Evolutionary conservation across 35 echinoderm and acorn worm species (phyloP), one percentile per base, ranked within the genome.

Genomic region (Eucidaris tribuloides): DNA sequence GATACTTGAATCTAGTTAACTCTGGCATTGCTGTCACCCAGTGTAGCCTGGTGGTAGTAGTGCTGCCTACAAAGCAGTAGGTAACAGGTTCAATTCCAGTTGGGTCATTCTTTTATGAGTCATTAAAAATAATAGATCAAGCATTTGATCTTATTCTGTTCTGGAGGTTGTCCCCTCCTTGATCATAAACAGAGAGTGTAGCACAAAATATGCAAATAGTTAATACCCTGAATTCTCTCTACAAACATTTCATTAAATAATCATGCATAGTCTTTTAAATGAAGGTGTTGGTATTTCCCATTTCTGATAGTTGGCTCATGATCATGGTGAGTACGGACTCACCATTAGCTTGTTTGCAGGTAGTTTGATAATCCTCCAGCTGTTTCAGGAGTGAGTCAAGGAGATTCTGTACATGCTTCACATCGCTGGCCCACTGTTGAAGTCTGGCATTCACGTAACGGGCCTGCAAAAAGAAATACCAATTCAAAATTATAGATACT

Each of bases 371-470:
- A 20, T 77, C 17, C 36, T 87, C 76, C 48, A 87, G 5, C 45
- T 79, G 84, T 9, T 22, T 41, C 0, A 79, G 58, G 32, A 87
- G 79, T 30, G 22, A 71, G 35, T 87, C 84, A 13, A 87, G 42
- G n/a, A 79, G 76, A 4, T 76, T 52, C 30, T 79, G 84, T 4
- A 77, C 74, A 17, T 79, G 36, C 55, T 87, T 52, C 7, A 77
- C 74, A 31, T 65, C 76, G 23, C 63, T 35, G 19, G 76, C 22
- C 71, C 74, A 87, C 25, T 87, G 84, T 42, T 74, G 22, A 27
- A 87, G 55, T 28, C 71, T 61, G 9, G 84, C 84, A 79, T 87
- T 87, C 36, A 87, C 84, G 46, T 79, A 87, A 9, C n/a, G 70
- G n/a, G 84, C 72, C 84, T 87, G 49, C 2, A 52, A 19, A 22